Evolutionary conservation across 2,113 vertebrate species (phyloP).

Genomic region (Erythrolamprus reginae): DNA sequence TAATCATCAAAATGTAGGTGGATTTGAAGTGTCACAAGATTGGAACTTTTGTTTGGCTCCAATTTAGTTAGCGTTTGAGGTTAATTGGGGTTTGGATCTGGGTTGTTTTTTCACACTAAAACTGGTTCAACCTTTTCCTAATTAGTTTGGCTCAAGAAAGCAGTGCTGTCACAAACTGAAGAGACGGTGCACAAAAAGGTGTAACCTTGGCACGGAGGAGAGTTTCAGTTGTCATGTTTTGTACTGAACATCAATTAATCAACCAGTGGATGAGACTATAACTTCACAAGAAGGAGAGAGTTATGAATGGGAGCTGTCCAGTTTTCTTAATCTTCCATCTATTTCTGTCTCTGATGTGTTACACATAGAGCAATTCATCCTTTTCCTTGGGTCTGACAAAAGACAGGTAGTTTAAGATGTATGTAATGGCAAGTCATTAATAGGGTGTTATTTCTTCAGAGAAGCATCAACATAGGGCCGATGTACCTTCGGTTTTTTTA

Average conservation of each 20-base stretch:
- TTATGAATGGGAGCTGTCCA: slow-evolving; percentile 54
- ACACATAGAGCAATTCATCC: slow-evolving; percentile 48
- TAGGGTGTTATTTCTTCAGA: slow-evolving; percentile 37
- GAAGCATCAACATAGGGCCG: slow-evolving; percentile 29
- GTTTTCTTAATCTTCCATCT: slow-evolving; percentile 42
- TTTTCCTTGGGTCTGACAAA: slow-evolving; percentile 30
- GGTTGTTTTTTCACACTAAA: slow-evolving; percentile 12
- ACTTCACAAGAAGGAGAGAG: slow-evolving; percentile 42
- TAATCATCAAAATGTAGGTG: not conserved
- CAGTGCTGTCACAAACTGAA: slow-evolving; percentile 18
- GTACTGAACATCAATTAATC: slow-evolving; percentile 39
- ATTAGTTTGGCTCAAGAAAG: slow-evolving; percentile 37
- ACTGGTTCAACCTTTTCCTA: not conserved
- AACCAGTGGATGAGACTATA: slow-evolving; percentile 18
- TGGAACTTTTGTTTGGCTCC: slow-evolving; percentile 10
- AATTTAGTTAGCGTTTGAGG: slow-evolving; percentile 31
- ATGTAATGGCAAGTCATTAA: slow-evolving; percentile 53
- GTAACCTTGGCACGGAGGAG: slow-evolving; percentile 23
- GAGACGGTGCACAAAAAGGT: slow-evolving; percentile 7
- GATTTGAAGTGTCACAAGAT: not conserved
- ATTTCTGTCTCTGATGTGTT: slow-evolving; percentile 54
- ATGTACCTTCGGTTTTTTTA: slow-evolving; percentile 20
- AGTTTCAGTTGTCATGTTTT: slow-evolving; percentile 38
- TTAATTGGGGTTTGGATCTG: slow-evolving; percentile 13
- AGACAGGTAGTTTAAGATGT: slow-evolving; percentile 45